phyloP scores from a whole-genome alignment of 1,140 invertebrate species.

The Wiebesia pumilae region DNA sequence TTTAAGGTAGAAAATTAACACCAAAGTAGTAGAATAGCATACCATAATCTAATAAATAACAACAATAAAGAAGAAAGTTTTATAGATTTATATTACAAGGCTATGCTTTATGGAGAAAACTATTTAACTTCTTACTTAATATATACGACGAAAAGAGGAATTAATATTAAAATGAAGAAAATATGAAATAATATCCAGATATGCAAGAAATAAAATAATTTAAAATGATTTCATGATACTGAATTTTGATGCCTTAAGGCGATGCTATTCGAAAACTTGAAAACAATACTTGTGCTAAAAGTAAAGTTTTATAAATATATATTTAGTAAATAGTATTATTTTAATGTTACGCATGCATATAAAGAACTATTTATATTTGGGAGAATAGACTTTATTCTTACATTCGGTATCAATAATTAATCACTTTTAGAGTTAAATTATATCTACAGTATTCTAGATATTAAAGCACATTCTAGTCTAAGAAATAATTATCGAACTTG shows the following conservation, averaged over 20 bases:
- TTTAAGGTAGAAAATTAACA: too few species aligned
- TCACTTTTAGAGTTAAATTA: too few species aligned
- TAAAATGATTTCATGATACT: background rate
- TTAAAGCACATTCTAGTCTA: background rate
- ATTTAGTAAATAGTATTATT: background rate
- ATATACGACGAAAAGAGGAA: too few species aligned
- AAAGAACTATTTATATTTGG: too few species aligned
- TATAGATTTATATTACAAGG: too few species aligned
- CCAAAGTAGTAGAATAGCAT: too few species aligned
- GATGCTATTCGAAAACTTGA: background rate
- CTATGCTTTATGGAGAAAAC: too few species aligned
- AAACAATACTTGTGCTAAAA: background rate
- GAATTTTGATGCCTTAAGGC: background rate
- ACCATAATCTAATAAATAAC: too few species aligned
- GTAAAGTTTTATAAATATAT: background rate
- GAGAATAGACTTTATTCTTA: background rate
- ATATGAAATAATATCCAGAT: background rate
- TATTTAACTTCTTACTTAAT: too few species aligned
- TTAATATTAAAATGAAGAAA: too few species aligned
- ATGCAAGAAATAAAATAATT: background rate
- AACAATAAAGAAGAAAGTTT: too few species aligned
- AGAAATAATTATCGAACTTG: constrained; percentile 18
- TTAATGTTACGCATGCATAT: too few species aligned
- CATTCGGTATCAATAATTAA: background rate
- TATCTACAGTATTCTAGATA: background rate